These are phyloP conservation scores for Poecile atricapillus DNA, from an alignment of 2,113 vertebrate species.

Conservation along the genomic window DNA sequence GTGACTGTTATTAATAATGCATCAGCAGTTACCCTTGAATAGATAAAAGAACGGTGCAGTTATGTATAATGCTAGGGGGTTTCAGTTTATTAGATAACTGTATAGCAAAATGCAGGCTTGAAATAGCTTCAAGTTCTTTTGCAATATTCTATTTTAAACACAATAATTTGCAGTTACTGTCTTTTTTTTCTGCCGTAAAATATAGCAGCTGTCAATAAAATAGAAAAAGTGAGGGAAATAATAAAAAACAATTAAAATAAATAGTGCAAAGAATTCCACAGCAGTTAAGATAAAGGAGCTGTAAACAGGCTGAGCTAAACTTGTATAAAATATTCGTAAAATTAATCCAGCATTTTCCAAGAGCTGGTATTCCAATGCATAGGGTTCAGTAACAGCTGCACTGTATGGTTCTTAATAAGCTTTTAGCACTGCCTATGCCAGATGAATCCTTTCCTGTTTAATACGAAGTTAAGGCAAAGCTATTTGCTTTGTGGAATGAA, in stretches of 20 bases:
- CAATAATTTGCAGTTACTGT: background rate
- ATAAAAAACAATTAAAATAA: background rate
- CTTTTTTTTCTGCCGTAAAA: constrained; percentile 16
- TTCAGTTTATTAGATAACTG: background rate
- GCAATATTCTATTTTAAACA: background rate
- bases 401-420: constrained; percentile 32
- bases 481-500: constrained; percentile 73
- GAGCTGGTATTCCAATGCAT: background rate
- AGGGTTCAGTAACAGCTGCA: background rate
- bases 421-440: constrained; percentile 40
- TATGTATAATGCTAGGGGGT: background rate
- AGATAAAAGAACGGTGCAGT: background rate
- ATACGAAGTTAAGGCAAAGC: constrained; percentile 36
- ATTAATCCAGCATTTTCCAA: constrained; percentile 20
- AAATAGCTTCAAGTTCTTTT: background rate
- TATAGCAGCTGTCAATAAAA: constrained; percentile 34
- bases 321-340: constrained; percentile 24
- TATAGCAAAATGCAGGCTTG: background rate
- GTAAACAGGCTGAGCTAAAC: background rate
- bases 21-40: background rate
- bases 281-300: background rate
- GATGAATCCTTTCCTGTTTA: constrained; percentile 46
- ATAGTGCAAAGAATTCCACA: background rate
- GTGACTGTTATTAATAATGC: background rate
- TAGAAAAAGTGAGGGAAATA: background rate